Base-by-base conservation (phyloP, 2,113 vertebrate species). In the Phodopus roborovskii region DNA sequence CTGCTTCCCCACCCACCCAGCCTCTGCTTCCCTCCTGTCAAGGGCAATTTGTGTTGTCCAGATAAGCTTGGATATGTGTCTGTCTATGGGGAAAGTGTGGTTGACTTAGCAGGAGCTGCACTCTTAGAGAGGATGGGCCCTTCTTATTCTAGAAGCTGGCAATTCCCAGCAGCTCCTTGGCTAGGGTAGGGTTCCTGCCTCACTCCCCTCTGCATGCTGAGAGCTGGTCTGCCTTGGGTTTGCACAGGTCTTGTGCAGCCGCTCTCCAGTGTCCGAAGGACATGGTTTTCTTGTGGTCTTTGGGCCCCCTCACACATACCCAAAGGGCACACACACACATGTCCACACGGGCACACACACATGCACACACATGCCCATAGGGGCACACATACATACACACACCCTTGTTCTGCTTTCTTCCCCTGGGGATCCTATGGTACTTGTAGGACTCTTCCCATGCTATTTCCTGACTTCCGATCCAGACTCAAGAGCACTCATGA, bases 391-490 rank as follows among this genome's bases (percentile, higher is more conserved):
- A 74, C 48, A 36, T 17, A 42, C n/a, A 42, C 36, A 45, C 39
- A 48, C 16, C 77, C 0, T 84, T 92, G 93, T 78, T 70, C 42
- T 75, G 39, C 66, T 74, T 94, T 79, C 94, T 78, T 92, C 75
- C 93, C 94, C 62, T 92, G 73, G 77, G 95, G 89, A n/a, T 74
- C 87, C 82, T 22, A n/a, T 60, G 42, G 68, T 92, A 91, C 94
- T 86, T 90, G 45, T 62, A 86, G 96, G 70, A n/a, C 95, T 94
- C 73, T 92, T 97, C 92, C 87, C 79, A 48, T 90, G 96, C 74
- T 94, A 94, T 94, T 92, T 97, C 96, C 64, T 95, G 92, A 94
- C 97, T 96, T 96, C 97, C 33, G 88, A 97, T 70, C 94, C 94
- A 97, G 94, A 96, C 68, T 95, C 96, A 86, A 96, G 96, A 91